A percentile compares a stretch with the other conserved stretches of the same genome.
phyloP scores from a whole-genome alignment of 2,888 invertebrate genomes.

The Yponomeuta sedellus region DNA sequence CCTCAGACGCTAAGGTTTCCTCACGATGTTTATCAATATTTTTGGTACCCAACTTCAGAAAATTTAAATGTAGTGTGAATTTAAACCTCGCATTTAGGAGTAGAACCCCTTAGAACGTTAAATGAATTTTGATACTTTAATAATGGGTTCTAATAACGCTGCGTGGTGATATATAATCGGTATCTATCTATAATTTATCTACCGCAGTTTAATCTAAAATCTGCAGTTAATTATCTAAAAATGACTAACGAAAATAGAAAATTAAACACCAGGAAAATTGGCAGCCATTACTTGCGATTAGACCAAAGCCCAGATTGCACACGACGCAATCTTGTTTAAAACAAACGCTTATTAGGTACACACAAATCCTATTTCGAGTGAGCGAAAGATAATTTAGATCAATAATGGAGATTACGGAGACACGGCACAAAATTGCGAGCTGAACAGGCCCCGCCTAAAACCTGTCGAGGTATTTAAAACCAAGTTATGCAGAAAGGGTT shows the following conservation, averaged over 20 bases:
- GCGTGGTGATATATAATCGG: too few species aligned
- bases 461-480: slow-evolving; percentile 16
- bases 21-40: too few species aligned
- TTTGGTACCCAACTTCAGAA: too few species aligned
- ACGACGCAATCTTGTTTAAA: not conserved
- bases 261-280: not conserved
- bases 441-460: slow-evolving; percentile 10
- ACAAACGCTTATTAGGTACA: not conserved
- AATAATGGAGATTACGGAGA: slow-evolving; percentile 13
- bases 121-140: too few species aligned
- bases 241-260: not conserved
- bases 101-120: too few species aligned
- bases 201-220: not conserved
- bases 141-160: not conserved
- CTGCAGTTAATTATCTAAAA: not conserved
- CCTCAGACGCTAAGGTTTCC: too few species aligned
- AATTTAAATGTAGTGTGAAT: too few species aligned
- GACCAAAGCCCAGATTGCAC: not conserved
- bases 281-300: not conserved
- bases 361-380: not conserved
- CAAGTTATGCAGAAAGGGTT: slow-evolving; percentile 53
- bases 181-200: not conserved
- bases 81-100: too few species aligned
- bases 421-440: slow-evolving; percentile 15
- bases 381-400: slow-evolving; percentile 16